A percentile compares a stretch with the other conserved stretches of the same genome.
phyloP scores from a whole-genome alignment of 2,797 vertebrate species.

The Scolopax rusticola region DNA sequence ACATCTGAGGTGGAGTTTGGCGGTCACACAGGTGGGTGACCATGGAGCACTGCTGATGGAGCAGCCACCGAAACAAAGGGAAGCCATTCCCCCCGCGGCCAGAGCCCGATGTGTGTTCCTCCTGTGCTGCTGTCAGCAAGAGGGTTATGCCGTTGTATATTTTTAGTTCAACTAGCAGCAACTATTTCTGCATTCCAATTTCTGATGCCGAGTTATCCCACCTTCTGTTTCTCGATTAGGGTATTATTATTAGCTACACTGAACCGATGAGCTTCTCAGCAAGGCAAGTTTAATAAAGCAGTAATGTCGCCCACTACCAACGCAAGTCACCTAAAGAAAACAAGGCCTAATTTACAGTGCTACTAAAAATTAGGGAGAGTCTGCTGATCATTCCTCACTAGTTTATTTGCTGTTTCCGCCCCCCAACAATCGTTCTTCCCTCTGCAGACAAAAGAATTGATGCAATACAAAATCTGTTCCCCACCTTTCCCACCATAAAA shows the following conservation, averaged over 20 bases:
- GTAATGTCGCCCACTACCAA: slow-evolving; percentile 31
- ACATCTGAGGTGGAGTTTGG: background rate
- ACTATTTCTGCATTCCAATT: slow-evolving; percentile 45
- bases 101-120: background rate
- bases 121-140: slow-evolving; percentile 20
- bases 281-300: background rate
- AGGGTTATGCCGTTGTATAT: slow-evolving; percentile 26
- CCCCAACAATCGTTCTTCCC: background rate
- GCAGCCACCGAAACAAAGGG: background rate
- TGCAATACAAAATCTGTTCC: background rate
- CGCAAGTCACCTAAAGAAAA: slow-evolving; percentile 28
- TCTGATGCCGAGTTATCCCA: slow-evolving; percentile 39
- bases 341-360: slow-evolving; percentile 15
- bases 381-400: background rate
- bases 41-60: background rate
- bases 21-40: fast-evolving
- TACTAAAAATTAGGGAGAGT: slow-evolving; percentile 17
- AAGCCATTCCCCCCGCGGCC: background rate
- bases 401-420: fast-evolving
- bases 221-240: slow-evolving; percentile 54
- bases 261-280: background rate
- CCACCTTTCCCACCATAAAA: background rate
- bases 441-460: slow-evolving; percentile 2
- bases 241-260: slow-evolving; percentile 58
- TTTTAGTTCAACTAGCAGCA: slow-evolving; percentile 34